Base-by-base conservation (phyloP, 1,140 invertebrate species). In the Zaprionus camerounensis region DNA sequence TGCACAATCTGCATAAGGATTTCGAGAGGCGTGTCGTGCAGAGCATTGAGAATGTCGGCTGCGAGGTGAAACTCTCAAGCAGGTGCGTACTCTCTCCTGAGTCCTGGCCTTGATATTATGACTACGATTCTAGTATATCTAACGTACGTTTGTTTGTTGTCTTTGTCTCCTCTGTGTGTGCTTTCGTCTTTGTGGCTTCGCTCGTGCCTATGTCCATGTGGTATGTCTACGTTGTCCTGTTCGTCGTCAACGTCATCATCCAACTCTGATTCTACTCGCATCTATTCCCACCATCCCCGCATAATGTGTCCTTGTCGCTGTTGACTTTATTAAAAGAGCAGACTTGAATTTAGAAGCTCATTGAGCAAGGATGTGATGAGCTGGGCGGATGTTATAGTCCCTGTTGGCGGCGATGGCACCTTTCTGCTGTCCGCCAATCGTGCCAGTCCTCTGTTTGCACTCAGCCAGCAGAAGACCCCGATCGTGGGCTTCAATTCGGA, bases 401-500 rank as follows among this genome's bases (percentile, higher is more conserved):
- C 98, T 0, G 97, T 98, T 79, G 99, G 99, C 46, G 99, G 99
- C 1, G 99, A 99, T 94, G 99, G 99, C 5, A 99, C 99, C 26
- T 99, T 99, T 93, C 94, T 99, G 34, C 94, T 99, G 56, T 98
- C 98, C 3, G 97, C 99, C 2, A 98, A 85, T n/a, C 87, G 92
- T 2, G 90, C 91, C 17, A 91, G 91, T 81, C 92, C 91, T 3
- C 69, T 92, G 5, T 92, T 93, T 64, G 91, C 93, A 20, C 93
- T 94, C 69, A 92, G 83, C 62, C 84, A 94, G 79, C 84, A 94
- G 76, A 94, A 95, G 64, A 99, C 97, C 91, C 97, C 98, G 22
- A 96, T 99, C 41, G 96, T 99, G 82, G 99, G 99, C 1, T 97
- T 99, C 78, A 99, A 99, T 94, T 99, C 98, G n/a, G 97, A 99